Evolutionary conservation across 2,888 invertebrate species (phyloP).

Genomic region (Mamestra brassicae): DNA sequence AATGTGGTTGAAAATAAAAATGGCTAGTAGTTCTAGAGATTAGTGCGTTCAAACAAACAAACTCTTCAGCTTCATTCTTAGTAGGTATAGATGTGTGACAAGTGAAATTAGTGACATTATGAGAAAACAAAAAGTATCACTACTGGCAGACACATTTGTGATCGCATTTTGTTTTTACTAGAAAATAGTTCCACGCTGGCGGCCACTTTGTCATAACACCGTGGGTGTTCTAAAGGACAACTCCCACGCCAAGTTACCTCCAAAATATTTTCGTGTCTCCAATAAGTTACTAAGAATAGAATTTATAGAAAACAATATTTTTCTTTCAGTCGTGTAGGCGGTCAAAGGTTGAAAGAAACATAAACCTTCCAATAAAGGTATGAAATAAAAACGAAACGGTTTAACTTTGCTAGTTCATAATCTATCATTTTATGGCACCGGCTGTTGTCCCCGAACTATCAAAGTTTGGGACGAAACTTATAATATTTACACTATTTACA

Average conservation of each 20-base stretch:
- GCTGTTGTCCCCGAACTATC: conserved; percentile 49
- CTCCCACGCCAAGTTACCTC: not conserved
- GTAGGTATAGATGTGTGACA: too few species aligned
- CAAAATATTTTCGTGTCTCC: not conserved
- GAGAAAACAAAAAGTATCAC: not conserved
- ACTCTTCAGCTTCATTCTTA: too few species aligned
- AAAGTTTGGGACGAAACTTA: conserved; percentile 49
- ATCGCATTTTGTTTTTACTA: not conserved
- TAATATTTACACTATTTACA: conserved; percentile 51
- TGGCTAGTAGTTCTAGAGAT: too few species aligned
- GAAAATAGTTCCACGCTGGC: not conserved
- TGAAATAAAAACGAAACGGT: conserved; percentile 23
- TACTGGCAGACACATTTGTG: too few species aligned
- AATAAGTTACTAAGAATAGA: conserved; percentile 9
- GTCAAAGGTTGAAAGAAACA: conserved; percentile 28
- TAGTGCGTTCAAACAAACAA: too few species aligned
- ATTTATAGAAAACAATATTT: not conserved
- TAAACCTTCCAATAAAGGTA: conserved; percentile 16
- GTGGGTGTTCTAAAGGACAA: not conserved
- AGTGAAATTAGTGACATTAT: too few species aligned
- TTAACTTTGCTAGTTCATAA: conserved; percentile 40
- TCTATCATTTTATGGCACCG: conserved; percentile 43
- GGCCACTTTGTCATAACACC: not conserved
- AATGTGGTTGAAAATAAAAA: too few species aligned
- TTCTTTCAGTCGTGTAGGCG: not conserved